Conservation (phyloP, 1,140 invertebrate species). For the Xylocopa sonorina region DNA sequence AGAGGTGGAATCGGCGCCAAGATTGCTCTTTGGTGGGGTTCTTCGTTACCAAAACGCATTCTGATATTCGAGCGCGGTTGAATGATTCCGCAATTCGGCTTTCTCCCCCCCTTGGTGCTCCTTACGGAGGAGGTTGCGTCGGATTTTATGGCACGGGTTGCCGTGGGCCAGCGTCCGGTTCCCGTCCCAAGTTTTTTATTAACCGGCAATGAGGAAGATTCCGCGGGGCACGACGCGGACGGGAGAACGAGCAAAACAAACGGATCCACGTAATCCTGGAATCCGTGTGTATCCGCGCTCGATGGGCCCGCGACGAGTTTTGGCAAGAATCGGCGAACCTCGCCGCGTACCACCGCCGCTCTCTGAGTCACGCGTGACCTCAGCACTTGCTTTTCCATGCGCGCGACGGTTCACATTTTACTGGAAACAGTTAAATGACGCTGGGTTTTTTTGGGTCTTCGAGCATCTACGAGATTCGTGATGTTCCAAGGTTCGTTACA, state of each 20-base stretch:
- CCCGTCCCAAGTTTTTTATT: conserved; percentile 70
- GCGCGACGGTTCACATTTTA: conserved; percentile 26
- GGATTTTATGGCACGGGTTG: conserved; percentile 40
- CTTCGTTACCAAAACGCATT: conserved; percentile 57
- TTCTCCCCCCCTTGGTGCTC: background rate
- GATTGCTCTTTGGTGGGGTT: conserved; percentile 43
- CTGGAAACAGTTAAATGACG: conserved; percentile 11
- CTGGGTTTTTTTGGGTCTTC: background rate
- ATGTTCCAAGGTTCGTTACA: background rate
- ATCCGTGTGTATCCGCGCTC: conserved; percentile 29
- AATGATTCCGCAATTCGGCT: background rate
- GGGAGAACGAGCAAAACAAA: conserved; percentile 16
- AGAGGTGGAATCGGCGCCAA: conserved; percentile 53
- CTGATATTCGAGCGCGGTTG: conserved; percentile 6
- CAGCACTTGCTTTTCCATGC: conserved; percentile 33
- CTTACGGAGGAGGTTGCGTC: conserved; percentile 9
- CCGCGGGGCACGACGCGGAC: no score
- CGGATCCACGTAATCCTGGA: conserved; percentile 64
- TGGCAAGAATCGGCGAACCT: conserved; percentile 29
- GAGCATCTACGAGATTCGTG: background rate
- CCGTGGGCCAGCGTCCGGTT: conserved; percentile 15
- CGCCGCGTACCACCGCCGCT: background rate
- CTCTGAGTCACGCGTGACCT: conserved; percentile 61
- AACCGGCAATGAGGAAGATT: conserved; percentile 67
- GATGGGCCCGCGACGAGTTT: conserved; percentile 4